Conservation (phyloP, 2,113 vertebrate genomes). For the Vanacampus margaritifer region DNA sequence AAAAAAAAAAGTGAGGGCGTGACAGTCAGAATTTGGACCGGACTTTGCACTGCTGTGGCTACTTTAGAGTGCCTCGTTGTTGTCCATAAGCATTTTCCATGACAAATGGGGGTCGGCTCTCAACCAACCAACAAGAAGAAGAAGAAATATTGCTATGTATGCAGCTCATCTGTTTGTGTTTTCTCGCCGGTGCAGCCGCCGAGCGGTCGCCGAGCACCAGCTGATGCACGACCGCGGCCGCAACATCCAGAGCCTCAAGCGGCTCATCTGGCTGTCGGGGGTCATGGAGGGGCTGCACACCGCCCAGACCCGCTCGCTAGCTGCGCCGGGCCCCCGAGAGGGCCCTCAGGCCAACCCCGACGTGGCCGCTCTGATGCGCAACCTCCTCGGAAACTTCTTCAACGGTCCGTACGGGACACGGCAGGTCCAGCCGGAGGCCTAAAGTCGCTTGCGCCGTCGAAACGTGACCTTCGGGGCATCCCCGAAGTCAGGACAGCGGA, state of each 20-base stretch:
- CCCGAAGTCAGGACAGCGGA: not conserved
- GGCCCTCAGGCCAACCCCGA: not conserved
- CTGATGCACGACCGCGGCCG: constrained; percentile 75
- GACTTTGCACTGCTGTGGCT: not conserved
- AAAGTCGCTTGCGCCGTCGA: not conserved
- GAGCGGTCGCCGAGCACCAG: constrained; percentile 79
- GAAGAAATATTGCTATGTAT: too few relatives aligned
- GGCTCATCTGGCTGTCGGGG: constrained; percentile 76
- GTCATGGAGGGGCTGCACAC: constrained; percentile 75
- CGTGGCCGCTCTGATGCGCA: constrained; percentile 32
- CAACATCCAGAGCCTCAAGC: constrained; percentile 76
- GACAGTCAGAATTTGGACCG: not conserved
- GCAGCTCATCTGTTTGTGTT: not conserved
- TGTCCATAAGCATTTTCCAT: too few relatives aligned
- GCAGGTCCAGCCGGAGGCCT: not conserved
- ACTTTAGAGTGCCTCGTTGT: not conserved
- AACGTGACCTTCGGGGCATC: not conserved
- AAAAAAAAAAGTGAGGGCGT: not conserved
- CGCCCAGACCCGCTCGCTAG: constrained; percentile 50
- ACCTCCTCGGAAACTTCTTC: constrained; percentile 64
- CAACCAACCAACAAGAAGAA: too few relatives aligned
- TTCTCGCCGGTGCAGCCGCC: constrained; percentile 49
- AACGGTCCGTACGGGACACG: constrained; percentile 31
- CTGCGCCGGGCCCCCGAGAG: constrained; percentile 6
- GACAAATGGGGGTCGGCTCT: too few relatives aligned